A percentile compares a stretch with the other conserved stretches of the same genome.
phyloP scores from a whole-genome alignment of 2,113 vertebrate species.

The Tychaedon coryphoeus region DNA sequence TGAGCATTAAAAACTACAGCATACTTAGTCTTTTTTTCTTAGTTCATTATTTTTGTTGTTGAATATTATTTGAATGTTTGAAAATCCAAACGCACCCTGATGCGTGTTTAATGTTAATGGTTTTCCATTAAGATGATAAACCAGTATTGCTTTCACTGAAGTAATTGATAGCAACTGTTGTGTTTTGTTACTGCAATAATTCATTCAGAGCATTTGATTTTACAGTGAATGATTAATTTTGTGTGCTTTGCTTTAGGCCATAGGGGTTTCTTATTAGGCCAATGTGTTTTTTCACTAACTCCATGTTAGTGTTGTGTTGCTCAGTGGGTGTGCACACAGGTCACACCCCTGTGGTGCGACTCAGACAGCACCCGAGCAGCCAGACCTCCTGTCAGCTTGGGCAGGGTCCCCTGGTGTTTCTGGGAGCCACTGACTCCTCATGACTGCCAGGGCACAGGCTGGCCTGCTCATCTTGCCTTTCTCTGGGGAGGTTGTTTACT shows the following conservation, averaged over 20 bases:
- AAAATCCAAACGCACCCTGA: neutral
- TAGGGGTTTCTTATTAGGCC: neutral
- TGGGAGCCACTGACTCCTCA: fast-evolving
- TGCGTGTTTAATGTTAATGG: neutral
- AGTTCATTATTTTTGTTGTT: neutral
- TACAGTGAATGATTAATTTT: neutral
- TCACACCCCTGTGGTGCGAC: neutral
- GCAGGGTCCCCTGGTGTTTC: neutral
- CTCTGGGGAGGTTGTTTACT: neutral
- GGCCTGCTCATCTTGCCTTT: neutral
- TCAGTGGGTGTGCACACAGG: fast-evolving
- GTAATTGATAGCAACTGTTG: neutral
- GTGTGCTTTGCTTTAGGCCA: neutral
- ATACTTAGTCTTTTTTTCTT: neutral
- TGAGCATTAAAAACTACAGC: neutral
- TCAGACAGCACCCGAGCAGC: neutral
- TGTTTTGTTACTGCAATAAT: neutral
- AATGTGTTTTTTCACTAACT: neutral
- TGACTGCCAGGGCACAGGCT: fast-evolving
- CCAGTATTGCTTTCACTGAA: neutral
- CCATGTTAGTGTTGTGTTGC: fast-evolving
- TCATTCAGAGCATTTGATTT: neutral
- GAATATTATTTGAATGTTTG: neutral
- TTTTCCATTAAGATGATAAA: neutral
- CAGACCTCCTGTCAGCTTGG: neutral